Base-by-base conservation (phyloP, 2,888 invertebrate genomes). In the Leptothorax acervorum region DNA sequence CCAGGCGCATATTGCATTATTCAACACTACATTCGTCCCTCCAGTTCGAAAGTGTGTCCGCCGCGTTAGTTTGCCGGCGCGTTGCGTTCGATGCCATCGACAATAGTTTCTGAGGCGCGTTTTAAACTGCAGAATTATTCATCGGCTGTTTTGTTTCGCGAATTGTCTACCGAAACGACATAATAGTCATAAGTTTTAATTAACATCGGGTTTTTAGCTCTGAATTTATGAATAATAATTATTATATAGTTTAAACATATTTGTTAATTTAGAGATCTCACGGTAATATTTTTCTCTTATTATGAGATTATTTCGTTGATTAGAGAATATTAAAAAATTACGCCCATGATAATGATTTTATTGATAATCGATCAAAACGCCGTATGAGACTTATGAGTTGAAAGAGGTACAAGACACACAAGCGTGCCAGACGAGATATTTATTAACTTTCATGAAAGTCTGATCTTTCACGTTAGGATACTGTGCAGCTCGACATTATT, bases 1-100 rank as follows among this genome's bases (percentile, higher is more conserved):
- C 82, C 87, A 85, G 86, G 86, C 83, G 78, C 82, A 83, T 87
- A 87, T 89, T 93, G 92, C 90, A 93, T 94, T 92, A 94, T 94
- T 94, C 93, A 94, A 88, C 85, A 85, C 87, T 87, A 86, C 88
- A 91, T 91, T 92, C 89, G 90, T 89, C 86, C 75, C 81, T 75
- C 74, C 88, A 85, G 90, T 89, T 92, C 85, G 85, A 88, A 86
- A 88, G 85, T 88, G 88, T 86, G 88, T 88, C 68, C 71, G 42
- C 53, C 62, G 55, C 53, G 87, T 87, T 86, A 82, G 82, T 85
- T 86, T 71, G 62, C 63, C 62, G 60, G 51, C 74, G 85, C 81
- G 81, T 76, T 74, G 31, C 71, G 62, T 60, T 31, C 65, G 68
- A 79, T 57, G 51, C 9, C 2, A 60, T 66, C 48, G 71, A 18